These are phyloP conservation scores for Scomber colias DNA, from an alignment of 2,113 vertebrate genomes.

Conservation along the genomic window DNA sequence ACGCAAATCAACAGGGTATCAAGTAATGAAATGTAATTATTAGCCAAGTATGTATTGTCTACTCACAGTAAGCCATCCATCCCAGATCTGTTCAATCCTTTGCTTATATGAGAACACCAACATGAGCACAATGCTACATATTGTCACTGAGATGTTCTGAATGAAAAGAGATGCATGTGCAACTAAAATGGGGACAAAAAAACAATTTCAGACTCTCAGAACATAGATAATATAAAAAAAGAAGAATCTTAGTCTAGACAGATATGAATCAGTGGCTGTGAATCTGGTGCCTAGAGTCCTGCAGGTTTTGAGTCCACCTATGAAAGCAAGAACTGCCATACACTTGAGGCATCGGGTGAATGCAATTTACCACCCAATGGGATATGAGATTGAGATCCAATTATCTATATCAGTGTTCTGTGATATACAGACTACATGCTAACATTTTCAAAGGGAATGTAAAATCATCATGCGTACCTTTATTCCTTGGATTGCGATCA, in stretches of 20 bases:
- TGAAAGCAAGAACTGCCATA: conserved; percentile 54
- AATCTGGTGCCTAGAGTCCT: conserved; percentile 25
- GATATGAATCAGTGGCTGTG: conserved; percentile 33
- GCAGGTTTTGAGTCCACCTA: conserved; percentile 18
- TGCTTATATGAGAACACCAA: conserved; percentile 84
- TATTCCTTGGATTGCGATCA: conserved; percentile 87
- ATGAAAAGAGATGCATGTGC: conserved; percentile 85
- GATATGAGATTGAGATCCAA: conserved; percentile 37
- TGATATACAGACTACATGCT: background rate
- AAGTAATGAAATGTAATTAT: background rate
- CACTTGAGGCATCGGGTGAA: conserved; percentile 26
- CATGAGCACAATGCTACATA: conserved; percentile 84
- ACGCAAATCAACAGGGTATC: conserved; percentile 14
- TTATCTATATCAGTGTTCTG: conserved; percentile 22
- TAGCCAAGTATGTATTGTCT: conserved; percentile 22
- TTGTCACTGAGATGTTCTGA: conserved; percentile 84
- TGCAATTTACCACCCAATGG: conserved; percentile 44
- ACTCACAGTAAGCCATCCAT: conserved; percentile 85
- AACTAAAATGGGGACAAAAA: conserved; percentile 74
- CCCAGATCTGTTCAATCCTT: conserved; percentile 81
- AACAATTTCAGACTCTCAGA: conserved; percentile 42
- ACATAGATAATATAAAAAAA: background rate
- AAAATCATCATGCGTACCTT: conserved; percentile 72
- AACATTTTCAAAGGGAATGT: conserved; percentile 1
- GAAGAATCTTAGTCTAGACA: background rate